Evolutionary conservation across 1,140 invertebrate species (phyloP), one percentile per base, ranked within the genome.

Genomic region (Bombus breviceps): DNA sequence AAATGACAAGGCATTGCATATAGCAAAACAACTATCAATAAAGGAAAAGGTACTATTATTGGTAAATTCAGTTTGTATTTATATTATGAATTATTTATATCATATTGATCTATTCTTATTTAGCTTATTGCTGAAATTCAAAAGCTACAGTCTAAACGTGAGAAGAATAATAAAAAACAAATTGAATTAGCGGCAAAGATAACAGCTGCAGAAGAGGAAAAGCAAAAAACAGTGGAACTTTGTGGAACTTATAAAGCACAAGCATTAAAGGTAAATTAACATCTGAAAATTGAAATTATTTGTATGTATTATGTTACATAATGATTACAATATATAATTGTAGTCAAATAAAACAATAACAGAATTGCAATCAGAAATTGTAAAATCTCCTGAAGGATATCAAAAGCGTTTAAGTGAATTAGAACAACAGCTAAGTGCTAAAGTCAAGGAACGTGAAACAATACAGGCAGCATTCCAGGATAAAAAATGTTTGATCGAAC

Each of bases 301-400:
- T 13, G 28, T 47, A 25, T 53, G 1, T 57, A 32, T 18, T 68
- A 37, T 37, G 8, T 68, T 68, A 37, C 22, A 68, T 68, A 22
- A 37, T 37, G 1, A 68, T 37, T 68, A 22, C 3, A 25, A 10
- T 10, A 53, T 10, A 22, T 53, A 53, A 53, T 88, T 86, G 74
- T 62, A 94, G 92, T 37, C 91, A 9, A 80, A 77, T 25, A 89
- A 92, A 84, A 64, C 41, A 28, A 88, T 89, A 73, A 73, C 73
- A 41, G 89, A 93, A 68, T 74, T 93, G 32, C 82, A 92, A 74
- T 89, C 90, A 10, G 89, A 91, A 72, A 77, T 93, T 77, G 92
- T 94, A 9, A 79, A 80, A 76, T 91, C 90, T 41, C 93, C 93
- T 43, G 91, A 93, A 77, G 57, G 86, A 43, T 89, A 91, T 85